Evolutionary conservation across 2,888 invertebrate species (phyloP).

Genomic region (Synanthedon vespiformis): DNA sequence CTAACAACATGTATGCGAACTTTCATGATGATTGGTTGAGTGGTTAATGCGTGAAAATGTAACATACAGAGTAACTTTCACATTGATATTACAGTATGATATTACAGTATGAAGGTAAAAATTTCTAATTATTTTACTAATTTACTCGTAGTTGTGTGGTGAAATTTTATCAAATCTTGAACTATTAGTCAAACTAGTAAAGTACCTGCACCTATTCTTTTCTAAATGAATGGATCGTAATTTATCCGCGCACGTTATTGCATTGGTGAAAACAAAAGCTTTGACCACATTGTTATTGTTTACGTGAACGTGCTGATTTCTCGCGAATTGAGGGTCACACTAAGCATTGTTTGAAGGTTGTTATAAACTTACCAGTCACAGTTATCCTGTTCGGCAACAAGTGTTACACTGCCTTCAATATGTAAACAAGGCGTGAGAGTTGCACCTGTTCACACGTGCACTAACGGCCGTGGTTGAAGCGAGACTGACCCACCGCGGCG

Average conservation of each 20-base stretch:
- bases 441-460: constrained; percentile 26
- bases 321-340: not conserved
- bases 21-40: too few species aligned
- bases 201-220: too few species aligned
- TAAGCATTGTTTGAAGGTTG: not conserved
- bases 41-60: too few species aligned
- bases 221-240: too few species aligned
- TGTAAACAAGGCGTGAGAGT: constrained; percentile 42
- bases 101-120: not conserved
- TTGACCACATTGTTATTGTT: constrained; percentile 33
- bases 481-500: constrained; percentile 25
- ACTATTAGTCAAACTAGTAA: too few species aligned
- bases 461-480: constrained; percentile 29
- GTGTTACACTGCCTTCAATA: constrained; percentile 41
- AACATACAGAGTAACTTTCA: too few species aligned
- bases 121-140: constrained; percentile 8
- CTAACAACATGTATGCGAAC: too few species aligned
- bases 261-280: constrained; percentile 35
- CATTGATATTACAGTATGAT: not conserved
- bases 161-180: too few species aligned
- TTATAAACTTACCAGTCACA: constrained; percentile 44
- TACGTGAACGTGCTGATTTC: constrained; percentile 14
- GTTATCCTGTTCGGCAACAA: constrained; percentile 39
- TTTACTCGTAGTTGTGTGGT: too few species aligned
- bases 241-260: too few species aligned